Conservation (phyloP, 2,113 vertebrate species). For the Gobio gobio region DNA sequence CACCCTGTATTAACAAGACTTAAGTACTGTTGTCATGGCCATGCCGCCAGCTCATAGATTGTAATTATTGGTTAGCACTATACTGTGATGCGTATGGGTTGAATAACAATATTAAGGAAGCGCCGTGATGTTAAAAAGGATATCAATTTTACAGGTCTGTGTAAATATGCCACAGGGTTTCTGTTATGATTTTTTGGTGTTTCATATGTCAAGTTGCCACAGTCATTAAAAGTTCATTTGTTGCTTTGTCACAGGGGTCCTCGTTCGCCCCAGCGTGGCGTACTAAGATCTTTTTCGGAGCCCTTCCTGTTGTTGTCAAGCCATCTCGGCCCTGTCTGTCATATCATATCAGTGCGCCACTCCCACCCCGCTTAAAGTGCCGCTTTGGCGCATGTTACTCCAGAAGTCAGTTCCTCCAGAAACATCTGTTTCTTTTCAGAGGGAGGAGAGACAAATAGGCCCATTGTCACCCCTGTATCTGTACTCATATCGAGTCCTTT, state of each 20-base stretch:
- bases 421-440: slow-evolving; percentile 65
- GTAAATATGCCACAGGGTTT: not conserved
- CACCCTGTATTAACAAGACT: slow-evolving; percentile 52
- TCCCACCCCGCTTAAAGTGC: slow-evolving; percentile 51
- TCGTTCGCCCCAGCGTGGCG: slow-evolving; percentile 23
- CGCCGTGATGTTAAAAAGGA: not conserved
- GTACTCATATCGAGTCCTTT: slow-evolving; percentile 62
- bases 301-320: slow-evolving; percentile 51
- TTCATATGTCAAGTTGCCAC: not conserved
- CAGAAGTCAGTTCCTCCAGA: slow-evolving; percentile 56
- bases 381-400: slow-evolving; percentile 56
- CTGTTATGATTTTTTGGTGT: not conserved
- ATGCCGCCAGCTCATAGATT: slow-evolving; percentile 63
- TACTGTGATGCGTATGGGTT: slow-evolving; percentile 43
- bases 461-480: slow-evolving; percentile 60
- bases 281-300: slow-evolving; percentile 47
- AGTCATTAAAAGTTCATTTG: slow-evolving; percentile 14
- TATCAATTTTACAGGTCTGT: slow-evolving; percentile 13
- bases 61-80: slow-evolving; percentile 63
- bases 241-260: not conserved
- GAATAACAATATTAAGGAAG: slow-evolving; percentile 49
- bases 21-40: slow-evolving; percentile 64
- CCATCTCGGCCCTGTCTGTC: slow-evolving; percentile 56
- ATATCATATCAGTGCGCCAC: slow-evolving; percentile 58
- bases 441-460: slow-evolving; percentile 61